Evolutionary conservation across 2,888 invertebrate species (phyloP), one percentile per base, ranked within the genome.

Genomic region (Torymus texanus): DNA sequence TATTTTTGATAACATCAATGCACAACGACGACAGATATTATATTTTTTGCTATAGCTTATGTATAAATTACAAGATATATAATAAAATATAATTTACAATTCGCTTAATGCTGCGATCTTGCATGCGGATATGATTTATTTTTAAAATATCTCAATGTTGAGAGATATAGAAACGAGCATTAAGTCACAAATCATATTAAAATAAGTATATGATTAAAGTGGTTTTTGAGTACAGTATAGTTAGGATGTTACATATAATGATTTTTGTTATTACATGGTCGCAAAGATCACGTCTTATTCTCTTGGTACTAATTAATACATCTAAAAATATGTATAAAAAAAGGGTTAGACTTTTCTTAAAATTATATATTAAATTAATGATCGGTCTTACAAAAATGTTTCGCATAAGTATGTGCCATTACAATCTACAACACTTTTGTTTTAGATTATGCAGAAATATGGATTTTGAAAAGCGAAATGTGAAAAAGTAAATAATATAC

Each of bases 21-120:
- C 72, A 76, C 73, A 76, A 76, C 72, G 79, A 76, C 72, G 72
- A 75, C 61, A 75, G 75, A 58, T 75, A 75, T 75, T 75, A 59
- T 79, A 70, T 79, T 67, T 78, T 72, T 67, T 75, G 75, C 72
- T 18, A 62, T 55, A 79, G 62, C 75, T 75, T 75, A 79, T 56
- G 16, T 75, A 75, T 79, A 75, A 78, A 79, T 79, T 71, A 75
- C 71, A 79, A 75, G 67, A 79, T 68, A 67, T 51, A 67, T 79
- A 75, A 65, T 75, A 79, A 75, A 79, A 71, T 79, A 70, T 73
- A 79, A 79, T 79, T 75, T 75, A 79, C 79, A 79, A 66, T 70
- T 74, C 73, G 66, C 56, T 66, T 58, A 14, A 1, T 66, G 16
- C 71, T 66, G 77, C 71, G 59, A 65, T 59, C 65, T 71, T 71